Percentiles rank a stretch among this genome's conserved stretches.
phyloP scores from a whole-genome alignment of 2,113 vertebrate species.

The Lycocorax pyrrhopterus region DNA sequence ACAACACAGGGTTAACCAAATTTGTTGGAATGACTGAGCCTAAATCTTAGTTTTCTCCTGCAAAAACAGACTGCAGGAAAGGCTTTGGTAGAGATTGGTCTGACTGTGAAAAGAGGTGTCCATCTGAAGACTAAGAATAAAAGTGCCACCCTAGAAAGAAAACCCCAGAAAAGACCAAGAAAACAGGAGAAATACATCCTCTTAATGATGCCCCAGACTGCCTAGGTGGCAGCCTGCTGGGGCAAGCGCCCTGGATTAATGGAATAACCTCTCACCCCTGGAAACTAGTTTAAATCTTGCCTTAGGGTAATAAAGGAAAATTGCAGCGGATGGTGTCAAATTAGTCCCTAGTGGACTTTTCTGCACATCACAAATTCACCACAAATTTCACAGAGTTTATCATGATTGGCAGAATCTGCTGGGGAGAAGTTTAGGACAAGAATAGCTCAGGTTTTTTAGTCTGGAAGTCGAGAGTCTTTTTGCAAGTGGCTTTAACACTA shows the following conservation, averaged over 20 bases:
- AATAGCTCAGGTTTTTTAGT: not conserved
- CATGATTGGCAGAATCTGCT: conserved; percentile 35
- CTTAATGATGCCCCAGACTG: not conserved
- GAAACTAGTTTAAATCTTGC: conserved; percentile 67
- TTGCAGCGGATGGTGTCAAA: conserved; percentile 62
- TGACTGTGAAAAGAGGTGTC: not conserved
- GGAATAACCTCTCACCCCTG: conserved; percentile 57
- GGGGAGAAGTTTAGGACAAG: not conserved
- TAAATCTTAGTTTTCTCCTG: not conserved
- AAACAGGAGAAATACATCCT: not conserved
- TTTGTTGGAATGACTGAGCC: not conserved
- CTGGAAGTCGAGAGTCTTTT: not conserved
- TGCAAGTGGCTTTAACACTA: not conserved
- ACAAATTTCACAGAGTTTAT: conserved; percentile 9
- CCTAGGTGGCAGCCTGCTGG: conserved; percentile 19
- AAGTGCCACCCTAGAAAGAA: not conserved
- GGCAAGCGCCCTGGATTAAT: not conserved
- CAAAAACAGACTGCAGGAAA: not conserved
- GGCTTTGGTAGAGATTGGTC: not conserved
- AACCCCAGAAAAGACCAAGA: not conserved
- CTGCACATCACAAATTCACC: conserved; percentile 39
- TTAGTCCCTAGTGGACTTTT: conserved; percentile 55
- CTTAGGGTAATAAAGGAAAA: conserved; percentile 60
- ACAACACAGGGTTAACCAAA: not conserved
- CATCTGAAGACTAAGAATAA: not conserved